Evolutionary conservation across 2,113 vertebrate species (phyloP).

Genomic region (Crotalus horridus): DNA sequence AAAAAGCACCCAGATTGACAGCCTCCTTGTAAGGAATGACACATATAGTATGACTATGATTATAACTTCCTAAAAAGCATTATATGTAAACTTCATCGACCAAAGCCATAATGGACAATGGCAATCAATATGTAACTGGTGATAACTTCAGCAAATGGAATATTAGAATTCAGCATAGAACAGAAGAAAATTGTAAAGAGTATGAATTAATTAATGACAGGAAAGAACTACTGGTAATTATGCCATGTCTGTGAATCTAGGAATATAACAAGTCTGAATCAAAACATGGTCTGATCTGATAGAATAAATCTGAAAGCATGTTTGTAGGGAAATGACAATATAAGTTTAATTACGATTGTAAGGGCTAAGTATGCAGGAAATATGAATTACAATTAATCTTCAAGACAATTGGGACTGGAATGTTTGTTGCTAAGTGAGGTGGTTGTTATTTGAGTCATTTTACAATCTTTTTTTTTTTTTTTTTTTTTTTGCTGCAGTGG

Average conservation of each 20-base stretch:
- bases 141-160: not conserved
- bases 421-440: not conserved
- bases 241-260: not conserved
- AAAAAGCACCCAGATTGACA: not conserved
- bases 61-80: not conserved
- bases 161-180: not conserved
- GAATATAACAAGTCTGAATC: not conserved
- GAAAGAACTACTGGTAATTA: not conserved
- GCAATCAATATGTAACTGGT: not conserved
- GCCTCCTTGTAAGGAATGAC: not conserved
- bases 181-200: not conserved
- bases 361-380: not conserved
- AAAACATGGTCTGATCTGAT: not conserved
- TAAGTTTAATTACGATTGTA: not conserved
- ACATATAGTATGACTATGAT: not conserved
- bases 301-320: not conserved
- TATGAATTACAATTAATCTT: not conserved
- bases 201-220: not conserved
- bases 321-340: not conserved
- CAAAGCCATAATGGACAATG: not conserved
- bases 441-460: not conserved
- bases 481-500: no score
- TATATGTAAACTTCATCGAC: not conserved
- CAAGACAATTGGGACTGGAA: not conserved
- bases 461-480: no score